Evolutionary conservation across 2,113 vertebrate species (phyloP).

Genomic region (Callipepla californica): DNA sequence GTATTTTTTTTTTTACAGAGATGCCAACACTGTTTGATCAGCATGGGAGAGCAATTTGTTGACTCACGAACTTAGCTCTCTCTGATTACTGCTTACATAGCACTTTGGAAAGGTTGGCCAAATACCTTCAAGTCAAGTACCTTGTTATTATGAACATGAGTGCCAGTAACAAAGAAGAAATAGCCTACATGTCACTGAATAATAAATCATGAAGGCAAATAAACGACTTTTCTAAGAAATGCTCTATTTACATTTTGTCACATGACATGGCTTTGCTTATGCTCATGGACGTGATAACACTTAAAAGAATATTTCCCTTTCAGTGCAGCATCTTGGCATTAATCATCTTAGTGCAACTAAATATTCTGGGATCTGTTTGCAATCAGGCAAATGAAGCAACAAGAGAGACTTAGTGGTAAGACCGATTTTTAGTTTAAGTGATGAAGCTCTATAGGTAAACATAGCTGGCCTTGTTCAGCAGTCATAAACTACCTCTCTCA

Average conservation of each 20-base stretch:
- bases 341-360: constrained; percentile 9
- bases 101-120: constrained; percentile 47
- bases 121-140: constrained; percentile 65
- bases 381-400: neutral
- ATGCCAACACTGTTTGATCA: constrained; percentile 61
- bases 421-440: neutral
- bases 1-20: constrained; percentile 32
- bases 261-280: neutral
- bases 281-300: neutral
- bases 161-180: constrained; percentile 53
- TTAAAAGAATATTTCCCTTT: constrained; percentile 20
- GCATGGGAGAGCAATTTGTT: constrained; percentile 61
- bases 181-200: constrained; percentile 32
- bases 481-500: constrained; percentile 37
- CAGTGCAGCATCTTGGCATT: constrained; percentile 34
- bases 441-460: constrained; percentile 26
- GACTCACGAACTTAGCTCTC: constrained; percentile 19
- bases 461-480: constrained; percentile 21
- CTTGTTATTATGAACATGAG: constrained; percentile 47
- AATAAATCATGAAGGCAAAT: constrained; percentile 52
- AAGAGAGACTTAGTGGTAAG: neutral
- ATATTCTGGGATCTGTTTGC: constrained; percentile 45
- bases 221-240: constrained; percentile 45
- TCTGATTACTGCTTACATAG: constrained; percentile 64
- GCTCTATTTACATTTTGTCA: constrained; percentile 52